Conservation (phyloP, 2,888 invertebrate species). For the Biston betularia region DNA sequence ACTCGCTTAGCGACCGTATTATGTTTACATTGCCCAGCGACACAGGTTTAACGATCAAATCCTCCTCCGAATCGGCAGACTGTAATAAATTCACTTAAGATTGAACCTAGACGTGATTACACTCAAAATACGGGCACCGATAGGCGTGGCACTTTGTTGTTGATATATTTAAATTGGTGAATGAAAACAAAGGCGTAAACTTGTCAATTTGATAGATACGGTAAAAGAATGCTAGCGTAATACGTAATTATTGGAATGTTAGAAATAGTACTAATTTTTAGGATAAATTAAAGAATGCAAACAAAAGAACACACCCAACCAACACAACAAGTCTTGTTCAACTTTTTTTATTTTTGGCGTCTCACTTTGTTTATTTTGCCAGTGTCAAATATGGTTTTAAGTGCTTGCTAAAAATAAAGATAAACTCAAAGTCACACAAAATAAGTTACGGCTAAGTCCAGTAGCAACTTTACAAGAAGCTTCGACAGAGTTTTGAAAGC, state of each 20-base stretch:
- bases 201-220: neutral
- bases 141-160: slow-evolving; percentile 75
- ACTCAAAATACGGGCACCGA: slow-evolving; percentile 43
- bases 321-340: slow-evolving; percentile 34
- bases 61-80: slow-evolving; percentile 78
- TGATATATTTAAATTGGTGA: slow-evolving; percentile 63
- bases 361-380: too few species aligned
- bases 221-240: neutral
- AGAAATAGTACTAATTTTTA: neutral
- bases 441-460: too few species aligned
- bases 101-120: slow-evolving; percentile 28
- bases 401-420: too few species aligned
- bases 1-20: slow-evolving; percentile 87
- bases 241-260: neutral
- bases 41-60: slow-evolving; percentile 87
- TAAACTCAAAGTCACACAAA: too few species aligned
- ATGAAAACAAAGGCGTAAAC: slow-evolving; percentile 60
- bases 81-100: slow-evolving; percentile 67
- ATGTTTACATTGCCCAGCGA: slow-evolving; percentile 88
- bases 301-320: slow-evolving; percentile 54
- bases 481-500: too few species aligned
- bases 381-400: too few species aligned
- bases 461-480: too few species aligned
- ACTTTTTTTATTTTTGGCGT: too few species aligned
- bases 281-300: slow-evolving; percentile 29